Evolutionary conservation across 2,113 vertebrate genomes (phyloP).

Genomic region (Enhydra lutris): DNA sequence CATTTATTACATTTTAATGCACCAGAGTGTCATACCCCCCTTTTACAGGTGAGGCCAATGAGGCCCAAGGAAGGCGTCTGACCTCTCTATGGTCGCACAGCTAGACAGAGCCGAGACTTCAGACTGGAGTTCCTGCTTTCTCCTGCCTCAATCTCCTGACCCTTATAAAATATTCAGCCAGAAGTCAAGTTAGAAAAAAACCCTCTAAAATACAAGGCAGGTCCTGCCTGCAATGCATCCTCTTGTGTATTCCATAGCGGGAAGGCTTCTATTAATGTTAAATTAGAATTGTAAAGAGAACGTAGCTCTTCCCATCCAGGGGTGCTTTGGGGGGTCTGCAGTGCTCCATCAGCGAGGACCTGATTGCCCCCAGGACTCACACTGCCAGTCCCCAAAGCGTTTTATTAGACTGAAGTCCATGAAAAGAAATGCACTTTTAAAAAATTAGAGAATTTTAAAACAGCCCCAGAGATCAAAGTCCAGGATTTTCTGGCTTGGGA

Average conservation of each 20-base stretch:
- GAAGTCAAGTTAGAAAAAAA: not conserved
- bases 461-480: not conserved
- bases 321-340: not conserved
- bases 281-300: not conserved
- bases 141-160: not conserved
- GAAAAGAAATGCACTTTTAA: not conserved
- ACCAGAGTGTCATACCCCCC: not conserved
- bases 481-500: not conserved
- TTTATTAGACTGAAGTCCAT: not conserved
- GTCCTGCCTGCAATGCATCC: not conserved
- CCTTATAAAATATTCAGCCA: not conserved
- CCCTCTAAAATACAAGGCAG: not conserved
- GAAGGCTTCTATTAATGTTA: not conserved
- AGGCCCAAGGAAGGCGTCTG: not conserved
- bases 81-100: not conserved
- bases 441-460: not conserved
- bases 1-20: not conserved
- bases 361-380: fast-evolving
- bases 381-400: not conserved
- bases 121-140: not conserved
- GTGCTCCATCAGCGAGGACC: no score
- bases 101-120: not conserved
- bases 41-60: not conserved
- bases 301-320: not conserved
- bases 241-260: not conserved